Percentiles rank a stretch among this genome's conserved stretches.
These are phyloP conservation scores for Tetrao urogallus DNA, from an alignment of 2,113 vertebrate genomes.

Conservation along the genomic window DNA sequence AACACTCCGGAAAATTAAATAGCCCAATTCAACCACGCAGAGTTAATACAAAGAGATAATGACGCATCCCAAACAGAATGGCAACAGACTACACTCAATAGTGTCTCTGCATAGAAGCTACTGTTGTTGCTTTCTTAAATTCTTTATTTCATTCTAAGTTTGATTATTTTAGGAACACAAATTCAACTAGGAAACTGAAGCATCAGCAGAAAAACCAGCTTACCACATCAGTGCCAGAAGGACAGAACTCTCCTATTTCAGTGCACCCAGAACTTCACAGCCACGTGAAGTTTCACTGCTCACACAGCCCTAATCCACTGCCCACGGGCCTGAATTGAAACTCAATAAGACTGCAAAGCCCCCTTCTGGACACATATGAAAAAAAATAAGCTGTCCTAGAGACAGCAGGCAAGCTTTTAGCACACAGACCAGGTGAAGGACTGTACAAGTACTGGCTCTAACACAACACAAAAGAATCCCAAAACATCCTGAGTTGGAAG, in stretches of 20 bases:
- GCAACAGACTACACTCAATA: fast-evolving
- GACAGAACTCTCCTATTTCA: not conserved
- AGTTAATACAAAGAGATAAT: not conserved
- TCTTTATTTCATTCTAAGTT: not conserved
- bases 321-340: not conserved
- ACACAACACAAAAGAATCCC: not conserved
- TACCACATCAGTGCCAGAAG: not conserved
- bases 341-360: not conserved
- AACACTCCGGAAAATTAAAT: not conserved
- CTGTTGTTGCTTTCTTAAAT: not conserved
- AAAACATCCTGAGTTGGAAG: not conserved
- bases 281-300: not conserved
- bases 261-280: not conserved
- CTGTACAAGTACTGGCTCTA: not conserved
- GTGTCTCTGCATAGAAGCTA: not conserved
- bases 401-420: not conserved
- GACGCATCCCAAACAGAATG: not conserved
- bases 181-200: not conserved
- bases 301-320: not conserved
- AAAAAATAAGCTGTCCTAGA: not conserved
- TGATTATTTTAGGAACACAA: not conserved
- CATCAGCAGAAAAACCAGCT: not conserved
- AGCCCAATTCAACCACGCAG: not conserved
- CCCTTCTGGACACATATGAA: not conserved
- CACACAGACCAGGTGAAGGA: not conserved